Conservation (phyloP, 2,113 vertebrate species). For the Oenanthe oenanthe region DNA sequence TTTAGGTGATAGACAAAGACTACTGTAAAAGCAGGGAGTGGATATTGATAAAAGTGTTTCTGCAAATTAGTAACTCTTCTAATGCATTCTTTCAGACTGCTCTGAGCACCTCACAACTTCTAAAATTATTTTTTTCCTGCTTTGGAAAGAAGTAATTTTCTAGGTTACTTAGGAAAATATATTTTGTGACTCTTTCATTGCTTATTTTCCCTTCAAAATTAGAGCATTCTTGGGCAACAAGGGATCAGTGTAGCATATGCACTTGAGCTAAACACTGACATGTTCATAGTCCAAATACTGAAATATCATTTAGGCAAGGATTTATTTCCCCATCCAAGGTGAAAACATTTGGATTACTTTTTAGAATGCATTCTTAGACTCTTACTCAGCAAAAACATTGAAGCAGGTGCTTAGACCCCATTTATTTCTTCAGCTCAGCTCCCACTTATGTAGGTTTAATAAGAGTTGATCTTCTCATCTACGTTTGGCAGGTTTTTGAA, state of each 20-base stretch:
- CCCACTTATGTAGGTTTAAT: neutral
- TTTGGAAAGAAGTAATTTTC: slow-evolving; percentile 14
- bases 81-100: neutral
- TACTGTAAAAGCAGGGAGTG: neutral
- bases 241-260: neutral
- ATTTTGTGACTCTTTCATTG: slow-evolving; percentile 11
- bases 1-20: slow-evolving; percentile 18
- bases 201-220: slow-evolving; percentile 24
- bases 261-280: neutral
- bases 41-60: neutral
- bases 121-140: neutral
- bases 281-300: neutral
- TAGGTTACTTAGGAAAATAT: slow-evolving; percentile 2
- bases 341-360: slow-evolving; percentile 15
- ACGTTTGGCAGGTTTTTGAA: neutral
- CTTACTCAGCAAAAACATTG: neutral
- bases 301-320: slow-evolving; percentile 26
- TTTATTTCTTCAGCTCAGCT: neutral
- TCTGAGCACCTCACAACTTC: neutral
- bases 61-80: neutral
- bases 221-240: slow-evolving; percentile 19
- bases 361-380: slow-evolving; percentile 6
- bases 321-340: neutral
- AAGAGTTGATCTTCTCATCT: neutral
- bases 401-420: slow-evolving; percentile 15